phyloP scores from a whole-genome alignment of 1,140 invertebrate genomes.

The Hermetia illucens region DNA sequence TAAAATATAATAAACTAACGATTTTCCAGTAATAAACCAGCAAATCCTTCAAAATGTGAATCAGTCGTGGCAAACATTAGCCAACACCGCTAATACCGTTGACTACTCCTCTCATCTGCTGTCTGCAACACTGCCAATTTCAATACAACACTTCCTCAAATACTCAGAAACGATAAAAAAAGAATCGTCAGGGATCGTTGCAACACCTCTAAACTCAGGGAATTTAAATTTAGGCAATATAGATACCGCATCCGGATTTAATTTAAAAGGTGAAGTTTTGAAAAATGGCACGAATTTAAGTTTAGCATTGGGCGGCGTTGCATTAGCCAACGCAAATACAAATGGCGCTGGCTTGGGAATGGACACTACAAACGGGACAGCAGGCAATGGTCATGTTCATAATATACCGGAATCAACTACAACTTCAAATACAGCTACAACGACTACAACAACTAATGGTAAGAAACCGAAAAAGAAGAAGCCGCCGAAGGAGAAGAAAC shows the following conservation, averaged over 20 bases:
- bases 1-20: too few species aligned
- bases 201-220: constrained; percentile 13
- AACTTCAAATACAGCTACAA: constrained; percentile 11
- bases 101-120: constrained; percentile 31
- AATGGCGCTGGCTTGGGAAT: too few species aligned
- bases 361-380: constrained; percentile 22
- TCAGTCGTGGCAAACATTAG: constrained; percentile 31
- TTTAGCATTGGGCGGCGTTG: constrained; percentile 23
- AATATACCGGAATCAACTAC: constrained; percentile 20
- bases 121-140: constrained; percentile 32
- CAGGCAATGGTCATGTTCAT: constrained; percentile 14
- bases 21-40: constrained; percentile 25
- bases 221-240: constrained; percentile 15
- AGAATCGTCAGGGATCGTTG: constrained; percentile 20
- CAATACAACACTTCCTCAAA: constrained; percentile 31
- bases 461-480: constrained; percentile 79
- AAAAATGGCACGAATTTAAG: constrained; percentile 29
- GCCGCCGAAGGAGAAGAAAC: constrained; percentile 43
- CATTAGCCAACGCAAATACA: too few species aligned
- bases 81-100: constrained; percentile 30
- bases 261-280: constrained; percentile 20
- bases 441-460: constrained; percentile 30
- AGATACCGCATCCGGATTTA: constrained; percentile 10
- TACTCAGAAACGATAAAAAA: constrained; percentile 32
- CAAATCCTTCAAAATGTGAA: constrained; percentile 32